phyloP scores from a whole-genome alignment of 2,797 vertebrate species.

The Urophycis tenuis region DNA sequence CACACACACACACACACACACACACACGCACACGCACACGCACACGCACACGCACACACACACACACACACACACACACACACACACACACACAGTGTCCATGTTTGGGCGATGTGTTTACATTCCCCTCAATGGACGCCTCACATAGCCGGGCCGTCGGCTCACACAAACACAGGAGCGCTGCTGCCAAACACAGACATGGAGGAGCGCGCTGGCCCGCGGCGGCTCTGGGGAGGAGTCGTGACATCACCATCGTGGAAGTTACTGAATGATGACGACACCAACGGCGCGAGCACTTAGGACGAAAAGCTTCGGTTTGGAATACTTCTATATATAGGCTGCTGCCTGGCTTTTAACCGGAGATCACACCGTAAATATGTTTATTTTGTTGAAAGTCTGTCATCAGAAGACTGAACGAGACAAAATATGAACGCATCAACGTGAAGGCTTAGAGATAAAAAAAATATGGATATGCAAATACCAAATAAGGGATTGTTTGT shows the following conservation, averaged over 20 bases:
- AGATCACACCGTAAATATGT: neutral
- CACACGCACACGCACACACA: neutral
- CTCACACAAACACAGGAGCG: constrained; percentile 23
- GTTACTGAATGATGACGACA: neutral
- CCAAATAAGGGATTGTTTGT: no score
- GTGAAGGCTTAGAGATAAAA: no score
- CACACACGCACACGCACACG: no score
- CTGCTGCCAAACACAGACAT: constrained; percentile 34
- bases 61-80: neutral
- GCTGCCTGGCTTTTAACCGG: neutral
- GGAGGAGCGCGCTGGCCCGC: constrained; percentile 13
- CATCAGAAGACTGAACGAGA: neutral
- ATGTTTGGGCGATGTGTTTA: constrained; percentile 26
- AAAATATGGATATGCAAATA: no score
- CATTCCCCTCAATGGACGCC: constrained; percentile 28
- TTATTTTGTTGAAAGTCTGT: neutral
- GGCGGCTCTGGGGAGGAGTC: constrained; percentile 5
- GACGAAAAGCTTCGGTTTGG: neutral
- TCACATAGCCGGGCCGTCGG: constrained; percentile 11
- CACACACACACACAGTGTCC: neutral
- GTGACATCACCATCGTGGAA: constrained; percentile 24
- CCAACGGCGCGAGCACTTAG: neutral
- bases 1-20: neutral
- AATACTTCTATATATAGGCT: neutral
- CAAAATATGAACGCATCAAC: neutral